These are phyloP conservation scores for Drosophila suboccidentalis DNA, from an alignment of 2,888 invertebrate species.

Conservation along the genomic window DNA sequence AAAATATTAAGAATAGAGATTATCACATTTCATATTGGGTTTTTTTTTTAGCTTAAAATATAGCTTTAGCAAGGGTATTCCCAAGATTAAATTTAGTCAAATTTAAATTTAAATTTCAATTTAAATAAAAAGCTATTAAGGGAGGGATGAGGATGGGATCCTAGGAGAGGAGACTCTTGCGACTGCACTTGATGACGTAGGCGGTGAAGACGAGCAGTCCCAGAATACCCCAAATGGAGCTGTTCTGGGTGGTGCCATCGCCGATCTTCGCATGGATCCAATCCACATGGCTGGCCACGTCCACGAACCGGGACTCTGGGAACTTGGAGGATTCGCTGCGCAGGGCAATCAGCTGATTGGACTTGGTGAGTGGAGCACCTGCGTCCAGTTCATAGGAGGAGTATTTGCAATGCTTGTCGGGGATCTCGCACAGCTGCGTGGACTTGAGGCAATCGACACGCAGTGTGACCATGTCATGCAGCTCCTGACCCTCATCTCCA, in stretches of 20 bases:
- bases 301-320: conserved; percentile 33
- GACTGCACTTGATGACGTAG: conserved; percentile 66
- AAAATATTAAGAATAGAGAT: background rate
- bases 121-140: background rate
- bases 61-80: background rate
- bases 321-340: conserved; percentile 31
- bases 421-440: conserved; percentile 32
- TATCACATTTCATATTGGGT: background rate
- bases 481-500: conserved; percentile 31
- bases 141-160: background rate
- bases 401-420: conserved; percentile 7
- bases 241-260: conserved; percentile 76
- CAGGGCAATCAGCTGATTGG: conserved; percentile 51
- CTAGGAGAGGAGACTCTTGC: conserved; percentile 44
- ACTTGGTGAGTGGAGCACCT: conserved; percentile 62
- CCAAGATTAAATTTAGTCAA: background rate
- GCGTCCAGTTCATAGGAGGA: conserved; percentile 36
- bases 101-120: background rate
- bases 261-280: conserved; percentile 76
- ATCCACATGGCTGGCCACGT: conserved; percentile 59
- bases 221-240: conserved; percentile 81
- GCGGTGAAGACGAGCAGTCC: conserved; percentile 75
- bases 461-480: conserved; percentile 55
- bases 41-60: background rate
- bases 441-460: conserved; percentile 31